Percentiles rank a stretch among this genome's conserved stretches.
Evolutionary conservation across 2,113 vertebrate genomes (phyloP).

Genomic region (Okapia johnstoni): DNA sequence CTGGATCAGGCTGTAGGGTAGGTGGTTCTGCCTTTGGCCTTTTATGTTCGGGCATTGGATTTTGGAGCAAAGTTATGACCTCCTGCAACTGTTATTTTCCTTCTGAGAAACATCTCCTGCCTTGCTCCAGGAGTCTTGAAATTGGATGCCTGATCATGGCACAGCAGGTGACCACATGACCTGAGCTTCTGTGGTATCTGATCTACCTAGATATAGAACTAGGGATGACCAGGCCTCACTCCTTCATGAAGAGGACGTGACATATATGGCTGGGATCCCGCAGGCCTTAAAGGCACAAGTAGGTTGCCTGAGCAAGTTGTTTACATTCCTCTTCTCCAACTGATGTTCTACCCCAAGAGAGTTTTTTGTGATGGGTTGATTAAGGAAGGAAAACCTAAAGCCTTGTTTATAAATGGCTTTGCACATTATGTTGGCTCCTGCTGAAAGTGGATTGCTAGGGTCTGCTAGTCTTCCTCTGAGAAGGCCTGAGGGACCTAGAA

Average conservation of each 20-base stretch:
- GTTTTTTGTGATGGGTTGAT: background rate
- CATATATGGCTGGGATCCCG: background rate
- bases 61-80: background rate
- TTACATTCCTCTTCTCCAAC: background rate
- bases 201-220: background rate
- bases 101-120: background rate
- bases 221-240: background rate
- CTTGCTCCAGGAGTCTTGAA: background rate
- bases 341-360: background rate
- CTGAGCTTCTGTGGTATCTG: background rate
- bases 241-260: constrained; percentile 4
- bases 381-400: background rate
- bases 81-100: background rate
- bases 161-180: background rate
- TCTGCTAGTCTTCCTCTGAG: background rate
- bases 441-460: background rate
- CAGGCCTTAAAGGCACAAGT: background rate
- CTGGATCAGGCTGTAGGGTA: background rate
- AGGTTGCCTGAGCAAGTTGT: background rate
- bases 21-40: constrained; percentile 10
- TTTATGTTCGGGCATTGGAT: background rate
- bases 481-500: background rate
- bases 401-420: background rate
- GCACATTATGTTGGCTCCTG: background rate
- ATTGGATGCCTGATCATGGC: background rate